Evolutionary conservation across 2,888 invertebrate species (phyloP), one percentile per base, ranked within the genome.

Genomic region (Coenonympha arcania): DNA sequence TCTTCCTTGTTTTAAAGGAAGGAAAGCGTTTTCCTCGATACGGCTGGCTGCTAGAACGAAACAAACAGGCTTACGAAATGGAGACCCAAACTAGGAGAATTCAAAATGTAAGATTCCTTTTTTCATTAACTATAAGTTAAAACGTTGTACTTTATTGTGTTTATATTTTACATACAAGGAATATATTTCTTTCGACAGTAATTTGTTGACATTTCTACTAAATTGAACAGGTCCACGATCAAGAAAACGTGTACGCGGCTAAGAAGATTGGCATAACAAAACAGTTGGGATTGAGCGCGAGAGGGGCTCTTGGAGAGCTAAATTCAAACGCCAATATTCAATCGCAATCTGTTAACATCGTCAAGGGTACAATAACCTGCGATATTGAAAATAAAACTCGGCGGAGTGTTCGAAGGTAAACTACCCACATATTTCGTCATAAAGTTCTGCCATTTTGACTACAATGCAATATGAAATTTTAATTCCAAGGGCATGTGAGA

Each of bases 221-320:
- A n/a, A n/a, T 8, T 9, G 1, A 15, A 9, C 39, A 39, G 66
- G 70, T 76, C 47, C 76, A 76, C 39, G 81, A 85, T 47, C 81
- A 81, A 67, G 85, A 86, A 64, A 85, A 86, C 60, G 56, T 75
- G 3, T 71, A 75, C 51, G 72, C 63, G 4, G 43, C 60, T 4
- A 79, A 75, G 63, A 78, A 83, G 61, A 59, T 60, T 40, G 73
- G 70, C 55, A 57, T 66, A 40, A 59, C 62, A 0, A 84, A 81
- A 54, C 73, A 72, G 8, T 73, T 69, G 57, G 81, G 78, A 3
- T 58, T 77, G 54, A 58, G 66, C 6, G 66, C 73, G 28, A 77
- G 86, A 13, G 84, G 85, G 11, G 83, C 78, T 31, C 65, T 87
- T 22, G 85, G 83, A 6, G 87, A 87, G 55, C 61, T 86, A 31